phyloP scores from a whole-genome alignment of 1,140 invertebrate genomes.

The Brachionus plicatilis region DNA sequence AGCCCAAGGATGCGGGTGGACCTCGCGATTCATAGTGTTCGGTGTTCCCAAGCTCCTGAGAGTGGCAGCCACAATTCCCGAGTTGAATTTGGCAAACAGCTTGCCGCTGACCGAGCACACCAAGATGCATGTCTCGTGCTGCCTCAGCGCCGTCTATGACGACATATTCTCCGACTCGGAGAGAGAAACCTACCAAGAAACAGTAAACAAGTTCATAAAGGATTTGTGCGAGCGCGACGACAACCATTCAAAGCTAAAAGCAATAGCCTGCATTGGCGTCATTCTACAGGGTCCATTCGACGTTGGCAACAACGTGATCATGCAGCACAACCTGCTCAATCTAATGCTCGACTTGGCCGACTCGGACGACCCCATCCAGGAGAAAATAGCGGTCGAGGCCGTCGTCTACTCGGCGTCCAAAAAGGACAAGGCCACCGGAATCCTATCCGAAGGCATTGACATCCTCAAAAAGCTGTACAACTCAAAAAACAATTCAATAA shows the following conservation, averaged over 20 bases:
- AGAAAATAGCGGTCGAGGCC: slow-evolving; percentile 86
- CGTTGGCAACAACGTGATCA: slow-evolving; percentile 83
- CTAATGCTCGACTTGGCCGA: slow-evolving; percentile 96
- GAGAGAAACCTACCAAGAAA: slow-evolving; percentile 68
- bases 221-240: slow-evolving; percentile 41
- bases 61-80: slow-evolving; percentile 55
- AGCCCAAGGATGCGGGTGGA: slow-evolving; percentile 14
- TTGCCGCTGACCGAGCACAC: slow-evolving; percentile 74
- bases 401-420: slow-evolving; percentile 91
- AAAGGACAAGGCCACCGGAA: slow-evolving; percentile 87
- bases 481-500: slow-evolving; percentile 80
- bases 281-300: slow-evolving; percentile 71
- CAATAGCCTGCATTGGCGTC: not conserved
- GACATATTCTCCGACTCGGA: slow-evolving; percentile 85
- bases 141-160: slow-evolving; percentile 79
- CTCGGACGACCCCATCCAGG: slow-evolving; percentile 74
- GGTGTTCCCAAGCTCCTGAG: slow-evolving; percentile 56
- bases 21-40: slow-evolving; percentile 41
- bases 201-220: slow-evolving; percentile 62
- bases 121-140: slow-evolving; percentile 76
- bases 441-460: slow-evolving; percentile 82
- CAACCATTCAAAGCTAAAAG: slow-evolving; percentile 35
- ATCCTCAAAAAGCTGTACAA: slow-evolving; percentile 89
- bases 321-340: slow-evolving; percentile 83
- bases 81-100: slow-evolving; percentile 48